phyloP scores from a whole-genome alignment of 2,888 invertebrate genomes.

The Slavum lentiscoides region DNA sequence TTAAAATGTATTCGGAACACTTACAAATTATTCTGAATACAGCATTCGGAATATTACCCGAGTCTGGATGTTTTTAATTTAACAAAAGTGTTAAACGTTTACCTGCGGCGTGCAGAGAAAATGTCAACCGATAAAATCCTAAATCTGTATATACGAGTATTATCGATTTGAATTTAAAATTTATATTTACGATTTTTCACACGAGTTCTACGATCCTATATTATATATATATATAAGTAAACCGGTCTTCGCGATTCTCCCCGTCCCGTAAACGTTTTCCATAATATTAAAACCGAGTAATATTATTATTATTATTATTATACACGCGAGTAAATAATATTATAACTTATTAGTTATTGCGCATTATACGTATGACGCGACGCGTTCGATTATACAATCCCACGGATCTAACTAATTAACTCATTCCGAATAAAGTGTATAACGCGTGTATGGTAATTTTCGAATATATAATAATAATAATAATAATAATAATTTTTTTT shows the following conservation, averaged over 20 bases:
- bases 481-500: too few relatives aligned
- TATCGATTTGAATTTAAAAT: background rate
- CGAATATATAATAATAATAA: background rate
- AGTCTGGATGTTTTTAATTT: background rate
- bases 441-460: constrained; percentile 31
- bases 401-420: constrained; percentile 41
- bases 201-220: constrained; percentile 30
- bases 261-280: constrained; percentile 15
- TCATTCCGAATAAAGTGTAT: background rate
- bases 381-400: constrained; percentile 32
- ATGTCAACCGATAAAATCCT: background rate
- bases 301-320: background rate
- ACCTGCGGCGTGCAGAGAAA: background rate
- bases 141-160: background rate
- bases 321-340: background rate
- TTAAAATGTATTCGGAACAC: too few relatives aligned
- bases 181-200: constrained; percentile 14
- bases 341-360: background rate
- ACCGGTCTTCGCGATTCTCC: constrained; percentile 25
- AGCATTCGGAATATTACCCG: too few relatives aligned
- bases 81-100: background rate
- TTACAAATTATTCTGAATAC: too few relatives aligned
- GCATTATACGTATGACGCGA: background rate
- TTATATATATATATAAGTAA: background rate
- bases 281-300: background rate